Evolutionary conservation across 1,140 invertebrate genomes (phyloP), one percentile per base, ranked within the genome.

Genomic region (Danaus plexippus): DNA sequence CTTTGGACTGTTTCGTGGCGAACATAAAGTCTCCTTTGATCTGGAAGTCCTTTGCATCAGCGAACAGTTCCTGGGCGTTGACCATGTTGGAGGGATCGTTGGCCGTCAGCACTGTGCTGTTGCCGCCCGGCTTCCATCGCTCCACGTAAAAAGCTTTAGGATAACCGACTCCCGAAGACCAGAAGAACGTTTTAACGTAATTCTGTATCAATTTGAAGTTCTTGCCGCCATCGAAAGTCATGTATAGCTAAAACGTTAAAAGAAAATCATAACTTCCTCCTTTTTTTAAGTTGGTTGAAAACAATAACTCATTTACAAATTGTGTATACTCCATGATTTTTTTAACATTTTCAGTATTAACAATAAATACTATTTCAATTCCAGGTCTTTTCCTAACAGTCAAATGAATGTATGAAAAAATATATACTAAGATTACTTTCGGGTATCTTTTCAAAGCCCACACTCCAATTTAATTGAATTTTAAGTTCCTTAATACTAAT

Each of bases 1-100:
- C 80, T 62, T 84, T 83, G 47, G 77, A 75, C 63, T 89, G 89
- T 66, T 88, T 92, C 0, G 92, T 94, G 0, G 92, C 95, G 87
- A 97, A 97, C 90, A 96, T 92, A 73, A 93, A 97, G 61, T 95
- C 93, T 8, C 92, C 94, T 72, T 91, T 92, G 3, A 96, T 89
- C 75, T 94, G 92, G 81, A 97, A 95, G 68, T 96, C 93, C 71
- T 93, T 90, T 7, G 95, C 91, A 61, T 92, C 89, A 0, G 87
- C 85, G 40, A 95, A 91, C 22, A 94, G 79, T 9, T 89, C 80
- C 22, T 85, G 79, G 32, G 88, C 82, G 47, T 74, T 73, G 9
- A 65, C 70, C 58, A 81, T 60, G 42, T 80, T 77, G 6, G 67
- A 71, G 7, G 73, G 87, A 63, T 80, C 78, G 53, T 56, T 77